Evolutionary conservation across 1,140 invertebrate genomes (phyloP).

Genomic region (Spodoptera frugiperda): DNA sequence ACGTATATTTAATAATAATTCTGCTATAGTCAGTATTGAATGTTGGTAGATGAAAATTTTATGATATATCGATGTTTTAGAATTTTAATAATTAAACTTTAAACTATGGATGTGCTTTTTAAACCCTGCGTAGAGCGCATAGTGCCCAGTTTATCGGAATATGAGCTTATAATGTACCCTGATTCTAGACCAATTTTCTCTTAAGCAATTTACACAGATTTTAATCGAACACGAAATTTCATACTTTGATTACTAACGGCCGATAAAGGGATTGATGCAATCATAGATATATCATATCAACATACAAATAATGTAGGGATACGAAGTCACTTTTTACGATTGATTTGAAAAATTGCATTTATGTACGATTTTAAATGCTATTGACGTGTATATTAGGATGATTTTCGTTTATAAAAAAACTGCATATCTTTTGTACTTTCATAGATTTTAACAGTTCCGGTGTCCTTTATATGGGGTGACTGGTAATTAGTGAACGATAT

Average conservation of each 20-base stretch:
- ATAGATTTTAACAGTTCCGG: neutral
- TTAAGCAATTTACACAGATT: constrained; percentile 12
- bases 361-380: constrained; percentile 32
- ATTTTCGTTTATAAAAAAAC: neutral
- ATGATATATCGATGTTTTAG: constrained; percentile 28
- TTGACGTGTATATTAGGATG: constrained; percentile 3
- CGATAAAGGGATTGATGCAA: constrained; percentile 59
- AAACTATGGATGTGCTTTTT: constrained; percentile 9
- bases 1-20: constrained; percentile 22
- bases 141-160: constrained; percentile 11
- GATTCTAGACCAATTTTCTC: constrained; percentile 27
- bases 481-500: too few species aligned
- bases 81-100: neutral
- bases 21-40: constrained; percentile 5
- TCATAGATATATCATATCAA: constrained; percentile 71
- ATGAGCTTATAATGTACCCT: constrained; percentile 29
- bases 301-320: constrained; percentile 62
- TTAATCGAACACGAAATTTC: constrained; percentile 20
- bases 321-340: constrained; percentile 69
- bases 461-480: too few species aligned
- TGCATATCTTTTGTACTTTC: constrained; percentile 34
- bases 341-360: constrained; percentile 61
- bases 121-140: neutral
- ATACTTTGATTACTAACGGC: constrained; percentile 16
- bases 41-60: constrained; percentile 27